Conservation (phyloP, 2,113 vertebrate genomes). For the Nannospalax galili region DNA sequence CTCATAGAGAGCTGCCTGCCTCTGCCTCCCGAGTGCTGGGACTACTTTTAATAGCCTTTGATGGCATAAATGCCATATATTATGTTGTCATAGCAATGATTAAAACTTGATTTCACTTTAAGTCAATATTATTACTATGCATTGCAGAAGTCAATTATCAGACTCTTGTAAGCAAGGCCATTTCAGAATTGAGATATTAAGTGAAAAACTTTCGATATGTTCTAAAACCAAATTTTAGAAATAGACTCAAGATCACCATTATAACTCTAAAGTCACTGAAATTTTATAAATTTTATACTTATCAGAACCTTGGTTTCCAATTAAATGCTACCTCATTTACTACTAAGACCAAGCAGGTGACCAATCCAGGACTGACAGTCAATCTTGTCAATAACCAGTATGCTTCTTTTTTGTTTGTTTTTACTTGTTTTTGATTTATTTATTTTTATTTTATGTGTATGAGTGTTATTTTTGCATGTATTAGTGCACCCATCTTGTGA, state of each 20-base stretch:
- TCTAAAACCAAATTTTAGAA: neutral
- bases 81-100: neutral
- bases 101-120: neutral
- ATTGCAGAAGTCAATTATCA: constrained; percentile 7
- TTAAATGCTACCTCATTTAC: neutral
- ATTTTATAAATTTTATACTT: neutral
- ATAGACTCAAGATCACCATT: neutral
- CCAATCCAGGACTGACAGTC: neutral
- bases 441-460: too few species aligned
- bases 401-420: too few species aligned
- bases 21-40: too few species aligned
- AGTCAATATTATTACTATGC: neutral
- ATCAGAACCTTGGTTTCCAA: neutral
- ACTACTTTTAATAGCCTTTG: neutral
- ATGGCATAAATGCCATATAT: neutral
- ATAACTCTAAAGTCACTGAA: neutral
- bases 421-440: too few species aligned
- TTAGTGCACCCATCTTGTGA: too few species aligned
- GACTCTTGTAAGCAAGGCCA: neutral
- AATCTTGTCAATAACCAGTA: neutral
- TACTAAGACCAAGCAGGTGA: neutral
- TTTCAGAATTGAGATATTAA: neutral
- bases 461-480: too few species aligned
- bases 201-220: neutral
- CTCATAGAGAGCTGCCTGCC: too few species aligned